Percentiles rank a stretch among this genome's conserved stretches.
These are phyloP conservation scores for Papilio glaucus DNA, from an alignment of 1,140 invertebrate genomes.

Conservation along the genomic window DNA sequence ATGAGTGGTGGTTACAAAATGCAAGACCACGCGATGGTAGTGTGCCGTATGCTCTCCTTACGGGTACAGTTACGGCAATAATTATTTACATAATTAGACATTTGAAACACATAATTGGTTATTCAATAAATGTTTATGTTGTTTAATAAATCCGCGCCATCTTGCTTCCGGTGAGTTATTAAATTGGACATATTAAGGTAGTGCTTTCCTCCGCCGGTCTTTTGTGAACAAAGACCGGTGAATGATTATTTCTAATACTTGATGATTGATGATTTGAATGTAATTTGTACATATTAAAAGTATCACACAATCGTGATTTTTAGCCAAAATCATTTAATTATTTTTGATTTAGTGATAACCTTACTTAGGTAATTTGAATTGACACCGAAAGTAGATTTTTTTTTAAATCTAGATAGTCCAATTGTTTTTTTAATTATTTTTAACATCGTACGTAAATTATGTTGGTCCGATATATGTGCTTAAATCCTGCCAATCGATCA, in stretches of 20 bases:
- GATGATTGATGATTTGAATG: neutral
- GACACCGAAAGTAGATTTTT: too few relatives aligned
- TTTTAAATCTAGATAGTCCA: too few relatives aligned
- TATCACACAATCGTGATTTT: too few relatives aligned
- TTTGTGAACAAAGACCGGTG: neutral
- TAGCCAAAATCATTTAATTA: too few relatives aligned
- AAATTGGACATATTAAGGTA: constrained; percentile 41
- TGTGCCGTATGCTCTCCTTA: constrained; percentile 39
- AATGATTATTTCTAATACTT: neutral
- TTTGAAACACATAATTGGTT: constrained; percentile 56
- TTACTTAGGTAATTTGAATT: neutral
- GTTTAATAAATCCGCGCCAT: constrained; percentile 59
- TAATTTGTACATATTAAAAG: too few relatives aligned
- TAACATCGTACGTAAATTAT: too few relatives aligned
- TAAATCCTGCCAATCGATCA: too few relatives aligned
- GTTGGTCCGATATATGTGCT: too few relatives aligned
- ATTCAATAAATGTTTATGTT: constrained; percentile 61
- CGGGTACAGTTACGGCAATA: constrained; percentile 43
- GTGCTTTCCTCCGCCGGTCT: constrained; percentile 16
- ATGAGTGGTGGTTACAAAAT: neutral
- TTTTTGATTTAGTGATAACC: too few relatives aligned
- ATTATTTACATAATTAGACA: constrained; percentile 48
- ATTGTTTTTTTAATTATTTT: too few relatives aligned
- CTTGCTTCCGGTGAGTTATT: constrained; percentile 63
- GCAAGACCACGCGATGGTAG: constrained; percentile 30